Conservation (phyloP, 2,888 invertebrate genomes). For the Trichogramma evanescens region DNA sequence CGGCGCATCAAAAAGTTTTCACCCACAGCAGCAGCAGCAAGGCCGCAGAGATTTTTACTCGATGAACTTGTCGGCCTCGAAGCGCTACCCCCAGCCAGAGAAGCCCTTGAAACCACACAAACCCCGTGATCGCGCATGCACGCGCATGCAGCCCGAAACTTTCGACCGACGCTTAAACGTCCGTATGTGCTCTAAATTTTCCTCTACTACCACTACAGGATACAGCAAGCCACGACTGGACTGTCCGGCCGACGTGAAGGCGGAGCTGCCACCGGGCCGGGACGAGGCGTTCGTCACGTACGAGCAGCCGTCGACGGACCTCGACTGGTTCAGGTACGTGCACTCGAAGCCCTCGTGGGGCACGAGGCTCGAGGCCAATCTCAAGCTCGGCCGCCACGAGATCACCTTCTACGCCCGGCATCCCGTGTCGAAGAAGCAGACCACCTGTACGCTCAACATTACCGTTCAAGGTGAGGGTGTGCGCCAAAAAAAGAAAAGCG, state of each 20-base stretch:
- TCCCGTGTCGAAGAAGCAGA: slow-evolving; percentile 48
- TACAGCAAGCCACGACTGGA: slow-evolving; percentile 50
- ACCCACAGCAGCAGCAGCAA: no score
- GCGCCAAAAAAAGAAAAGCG: neutral
- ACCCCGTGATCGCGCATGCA: no score
- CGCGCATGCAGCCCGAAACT: no score
- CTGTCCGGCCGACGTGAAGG: slow-evolving; percentile 50
- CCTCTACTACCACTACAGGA: slow-evolving; percentile 35
- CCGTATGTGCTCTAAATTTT: neutral
- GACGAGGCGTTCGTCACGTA: slow-evolving; percentile 49
- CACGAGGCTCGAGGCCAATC: slow-evolving; percentile 48
- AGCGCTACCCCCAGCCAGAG: no score
- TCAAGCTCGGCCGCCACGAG: slow-evolving; percentile 48
- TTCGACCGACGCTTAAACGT: neutral
- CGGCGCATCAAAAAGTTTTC: no score
- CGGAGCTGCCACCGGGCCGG: slow-evolving; percentile 47
- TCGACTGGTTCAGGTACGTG: slow-evolving; percentile 51
- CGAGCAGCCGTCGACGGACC: slow-evolving; percentile 51
- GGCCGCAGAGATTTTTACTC: no score
- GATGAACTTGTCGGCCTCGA: no score
- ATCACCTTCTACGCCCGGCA: slow-evolving; percentile 51
- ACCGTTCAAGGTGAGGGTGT: slow-evolving; percentile 40
- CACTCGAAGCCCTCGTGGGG: slow-evolving; percentile 51
- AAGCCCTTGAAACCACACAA: no score
- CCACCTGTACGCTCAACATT: slow-evolving; percentile 47